A percentile compares a stretch with the other conserved stretches of the same genome.
Conservation (phyloP, 2,113 vertebrate species). For the Plecturocebus donacophilus region DNA sequence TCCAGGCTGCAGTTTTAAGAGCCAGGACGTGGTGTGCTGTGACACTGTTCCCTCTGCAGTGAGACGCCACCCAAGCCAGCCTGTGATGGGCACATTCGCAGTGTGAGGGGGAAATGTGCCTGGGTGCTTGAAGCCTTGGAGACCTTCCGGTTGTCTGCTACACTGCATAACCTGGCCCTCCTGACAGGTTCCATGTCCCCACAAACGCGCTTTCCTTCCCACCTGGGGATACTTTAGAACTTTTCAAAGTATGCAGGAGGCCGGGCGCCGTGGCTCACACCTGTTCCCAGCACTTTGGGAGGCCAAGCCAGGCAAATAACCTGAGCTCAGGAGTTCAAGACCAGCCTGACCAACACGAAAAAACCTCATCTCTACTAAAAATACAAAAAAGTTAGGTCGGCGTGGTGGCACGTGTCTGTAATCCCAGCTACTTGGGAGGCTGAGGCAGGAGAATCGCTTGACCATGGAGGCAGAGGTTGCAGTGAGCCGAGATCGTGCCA, state of each 20-base stretch:
- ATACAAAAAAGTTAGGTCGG: background rate
- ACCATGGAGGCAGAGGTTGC: background rate
- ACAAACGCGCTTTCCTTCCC: background rate
- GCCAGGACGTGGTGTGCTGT: fast-evolving
- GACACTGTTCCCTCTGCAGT: background rate
- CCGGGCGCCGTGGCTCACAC: background rate
- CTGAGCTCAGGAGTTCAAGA: background rate
- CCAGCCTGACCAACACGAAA: background rate
- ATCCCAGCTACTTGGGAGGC: background rate
- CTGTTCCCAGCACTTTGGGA: background rate
- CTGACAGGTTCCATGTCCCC: background rate
- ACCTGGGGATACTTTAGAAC: background rate
- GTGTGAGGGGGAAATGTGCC: fast-evolving
- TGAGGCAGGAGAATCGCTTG: background rate
- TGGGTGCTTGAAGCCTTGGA: background rate
- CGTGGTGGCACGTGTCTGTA: background rate
- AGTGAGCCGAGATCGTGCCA: no score
- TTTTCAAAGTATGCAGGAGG: background rate
- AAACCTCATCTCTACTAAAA: background rate
- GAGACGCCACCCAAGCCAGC: background rate
- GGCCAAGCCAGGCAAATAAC: background rate
- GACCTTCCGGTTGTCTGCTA: background rate
- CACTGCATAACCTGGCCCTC: background rate
- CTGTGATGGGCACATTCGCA: fast-evolving
- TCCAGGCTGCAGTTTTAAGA: background rate